These are phyloP conservation scores for Misgurnus anguillicaudatus DNA, from an alignment of 2,113 vertebrate species.

Conservation along the genomic window DNA sequence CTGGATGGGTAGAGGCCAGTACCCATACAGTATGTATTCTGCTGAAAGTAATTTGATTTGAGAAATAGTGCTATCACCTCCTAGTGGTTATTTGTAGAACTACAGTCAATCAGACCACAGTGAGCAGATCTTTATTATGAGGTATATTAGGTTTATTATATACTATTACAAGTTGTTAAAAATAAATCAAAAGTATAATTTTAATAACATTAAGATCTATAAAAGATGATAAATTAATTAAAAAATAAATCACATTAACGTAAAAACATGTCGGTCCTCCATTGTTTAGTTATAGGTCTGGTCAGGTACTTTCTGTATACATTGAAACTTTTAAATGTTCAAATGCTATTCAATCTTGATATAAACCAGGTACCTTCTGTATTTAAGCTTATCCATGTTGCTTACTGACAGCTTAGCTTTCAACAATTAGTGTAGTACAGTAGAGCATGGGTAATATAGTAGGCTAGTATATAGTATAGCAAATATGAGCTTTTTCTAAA, in stretches of 20 bases:
- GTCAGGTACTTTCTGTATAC: neutral
- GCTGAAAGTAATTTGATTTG: too few relatives aligned
- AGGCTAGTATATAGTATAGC: too few relatives aligned
- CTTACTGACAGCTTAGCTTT: too few relatives aligned
- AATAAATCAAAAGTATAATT: neutral
- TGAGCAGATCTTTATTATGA: too few relatives aligned
- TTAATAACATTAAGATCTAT: neutral
- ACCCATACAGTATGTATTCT: too few relatives aligned
- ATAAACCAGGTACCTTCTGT: neutral
- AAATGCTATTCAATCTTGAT: neutral
- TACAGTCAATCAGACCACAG: neutral
- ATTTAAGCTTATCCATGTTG: neutral
- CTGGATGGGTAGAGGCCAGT: too few relatives aligned
- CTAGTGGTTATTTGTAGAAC: conserved; percentile 6
- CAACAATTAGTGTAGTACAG: too few relatives aligned
- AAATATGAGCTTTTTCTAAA: neutral
- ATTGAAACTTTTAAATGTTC: neutral
- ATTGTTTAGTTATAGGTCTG: neutral
- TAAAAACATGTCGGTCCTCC: neutral
- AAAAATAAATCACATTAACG: neutral
- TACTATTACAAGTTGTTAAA: neutral
- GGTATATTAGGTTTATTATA: neutral
- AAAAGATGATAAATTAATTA: neutral
- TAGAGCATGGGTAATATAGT: too few relatives aligned
- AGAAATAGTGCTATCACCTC: neutral